A percentile compares a stretch with the other conserved stretches of the same genome.
Conservation (phyloP, 2,888 invertebrate species). For the Ethmia dodecea region DNA sequence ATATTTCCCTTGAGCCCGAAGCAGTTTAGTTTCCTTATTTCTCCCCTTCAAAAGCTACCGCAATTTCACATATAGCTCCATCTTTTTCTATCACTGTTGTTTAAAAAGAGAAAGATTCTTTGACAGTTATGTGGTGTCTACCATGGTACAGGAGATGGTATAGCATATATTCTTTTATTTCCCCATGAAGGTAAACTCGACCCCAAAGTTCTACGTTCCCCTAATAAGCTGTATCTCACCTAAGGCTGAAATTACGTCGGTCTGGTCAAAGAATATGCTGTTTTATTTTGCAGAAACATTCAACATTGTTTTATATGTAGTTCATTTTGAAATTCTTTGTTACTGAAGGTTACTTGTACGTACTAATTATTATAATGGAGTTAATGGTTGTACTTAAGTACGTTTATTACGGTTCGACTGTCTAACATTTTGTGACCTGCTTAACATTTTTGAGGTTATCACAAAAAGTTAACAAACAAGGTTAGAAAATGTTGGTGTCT, state of each 20-base stretch:
- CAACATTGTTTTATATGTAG: too few relatives aligned
- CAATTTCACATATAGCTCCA: slow-evolving; percentile 4
- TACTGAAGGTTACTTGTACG: too few relatives aligned
- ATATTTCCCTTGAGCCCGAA: slow-evolving; percentile 63
- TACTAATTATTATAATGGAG: too few relatives aligned
- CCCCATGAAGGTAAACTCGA: slow-evolving; percentile 57
- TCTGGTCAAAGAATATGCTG: slow-evolving; percentile 38
- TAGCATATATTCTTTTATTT: slow-evolving; percentile 59
- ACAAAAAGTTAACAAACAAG: too few relatives aligned
- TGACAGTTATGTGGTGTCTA: slow-evolving; percentile 5
- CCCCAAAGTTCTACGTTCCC: slow-evolving; percentile 74
- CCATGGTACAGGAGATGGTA: slow-evolving; percentile 31
- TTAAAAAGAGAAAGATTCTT: slow-evolving; percentile 29
- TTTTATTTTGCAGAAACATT: too few relatives aligned
- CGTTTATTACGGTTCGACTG: too few relatives aligned
- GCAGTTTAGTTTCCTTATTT: slow-evolving; percentile 40
- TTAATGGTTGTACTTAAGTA: too few relatives aligned
- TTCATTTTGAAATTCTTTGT: too few relatives aligned
- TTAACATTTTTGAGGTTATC: too few relatives aligned
- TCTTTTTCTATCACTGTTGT: slow-evolving; percentile 30
- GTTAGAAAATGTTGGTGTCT: too few relatives aligned
- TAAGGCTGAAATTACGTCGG: slow-evolving; percentile 49
- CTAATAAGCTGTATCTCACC: slow-evolving; percentile 72
- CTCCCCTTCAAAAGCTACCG: slow-evolving; percentile 26
- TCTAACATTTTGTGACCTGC: too few relatives aligned